These are phyloP conservation scores for Clarias fuscus DNA, from an alignment of 2,797 vertebrate species.

Conservation along the genomic window DNA sequence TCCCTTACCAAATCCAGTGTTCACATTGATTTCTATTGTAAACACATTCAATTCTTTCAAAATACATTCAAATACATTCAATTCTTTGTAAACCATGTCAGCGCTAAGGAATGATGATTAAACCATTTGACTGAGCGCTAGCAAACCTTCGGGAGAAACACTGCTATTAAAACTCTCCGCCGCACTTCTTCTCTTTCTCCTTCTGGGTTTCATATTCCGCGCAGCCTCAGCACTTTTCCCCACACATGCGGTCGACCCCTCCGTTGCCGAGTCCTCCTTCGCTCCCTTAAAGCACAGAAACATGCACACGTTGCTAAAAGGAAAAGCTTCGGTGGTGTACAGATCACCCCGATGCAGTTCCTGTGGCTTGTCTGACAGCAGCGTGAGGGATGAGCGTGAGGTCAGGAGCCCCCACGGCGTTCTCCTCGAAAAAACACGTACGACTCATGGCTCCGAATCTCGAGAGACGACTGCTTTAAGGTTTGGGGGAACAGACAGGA, in stretches of 20 bases:
- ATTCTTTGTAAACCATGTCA: slow-evolving; percentile 38
- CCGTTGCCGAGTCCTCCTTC: slow-evolving; percentile 19
- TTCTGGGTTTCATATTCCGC: slow-evolving; percentile 42
- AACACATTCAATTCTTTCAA: too few relatives aligned
- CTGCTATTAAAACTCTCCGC: slow-evolving; percentile 39
- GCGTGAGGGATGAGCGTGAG: slow-evolving; percentile 17
- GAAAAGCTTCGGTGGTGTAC: slow-evolving; percentile 19
- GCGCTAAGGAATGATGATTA: slow-evolving; percentile 41
- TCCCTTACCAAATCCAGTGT: background rate
- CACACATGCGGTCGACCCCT: slow-evolving; percentile 33
- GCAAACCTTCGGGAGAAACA: slow-evolving; percentile 22
- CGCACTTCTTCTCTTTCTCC: slow-evolving; percentile 11
- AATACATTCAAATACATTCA: too few relatives aligned
- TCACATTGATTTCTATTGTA: background rate
- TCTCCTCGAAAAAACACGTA: slow-evolving; percentile 38
- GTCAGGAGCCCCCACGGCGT: background rate
- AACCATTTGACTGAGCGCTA: slow-evolving; percentile 29
- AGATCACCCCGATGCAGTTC: slow-evolving; percentile 7
- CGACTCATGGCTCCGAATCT: background rate
- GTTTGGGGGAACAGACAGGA: slow-evolving; percentile 12
- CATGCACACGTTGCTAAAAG: slow-evolving; percentile 16
- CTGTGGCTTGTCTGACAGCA: slow-evolving; percentile 19
- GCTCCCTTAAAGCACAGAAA: slow-evolving; percentile 7
- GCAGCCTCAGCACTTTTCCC: slow-evolving; percentile 44
- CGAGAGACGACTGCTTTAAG: background rate